A percentile compares a stretch with the other conserved stretches of the same genome.
Conservation (phyloP, 1,140 invertebrate genomes). For the Penaeus vannamei region DNA sequence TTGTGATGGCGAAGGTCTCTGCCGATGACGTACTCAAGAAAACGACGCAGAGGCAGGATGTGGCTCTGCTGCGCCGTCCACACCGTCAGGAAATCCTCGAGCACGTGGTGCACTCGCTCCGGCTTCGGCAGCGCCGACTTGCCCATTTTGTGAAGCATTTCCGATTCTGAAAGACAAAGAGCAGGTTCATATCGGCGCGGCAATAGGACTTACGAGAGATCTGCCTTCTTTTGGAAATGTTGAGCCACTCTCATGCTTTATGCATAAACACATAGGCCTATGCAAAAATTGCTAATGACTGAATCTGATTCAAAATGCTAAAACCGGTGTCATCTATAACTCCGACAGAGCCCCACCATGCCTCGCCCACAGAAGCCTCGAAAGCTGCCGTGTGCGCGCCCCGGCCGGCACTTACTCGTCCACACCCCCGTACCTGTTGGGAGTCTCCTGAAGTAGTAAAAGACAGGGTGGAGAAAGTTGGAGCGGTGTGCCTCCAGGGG, state of each 20-base stretch:
- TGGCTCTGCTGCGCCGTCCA: slow-evolving; percentile 73
- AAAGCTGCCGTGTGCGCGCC: too few species aligned
- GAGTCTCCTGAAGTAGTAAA: slow-evolving; percentile 72
- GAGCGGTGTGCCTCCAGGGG: slow-evolving; percentile 72
- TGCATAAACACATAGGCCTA: too few species aligned
- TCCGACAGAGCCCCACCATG: too few species aligned
- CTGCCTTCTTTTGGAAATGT: too few species aligned
- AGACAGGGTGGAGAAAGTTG: slow-evolving; percentile 74
- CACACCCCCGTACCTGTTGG: slow-evolving; percentile 71
- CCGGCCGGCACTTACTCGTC: not conserved
- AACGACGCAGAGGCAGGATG: slow-evolving; percentile 72
- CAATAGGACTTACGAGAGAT: not conserved
- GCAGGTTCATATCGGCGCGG: not conserved
- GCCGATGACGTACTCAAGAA: slow-evolving; percentile 70
- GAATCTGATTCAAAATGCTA: too few species aligned
- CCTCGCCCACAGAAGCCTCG: too few species aligned
- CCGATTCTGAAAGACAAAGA: slow-evolving; percentile 69
- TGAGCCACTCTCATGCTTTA: too few species aligned
- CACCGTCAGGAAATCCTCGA: slow-evolving; percentile 74
- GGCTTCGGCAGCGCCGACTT: slow-evolving; percentile 71
- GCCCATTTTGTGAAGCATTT: slow-evolving; percentile 68
- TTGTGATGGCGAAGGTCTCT: slow-evolving; percentile 71
- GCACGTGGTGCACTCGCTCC: slow-evolving; percentile 72
- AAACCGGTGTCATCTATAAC: too few species aligned
- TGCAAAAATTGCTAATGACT: too few species aligned